phyloP scores from a whole-genome alignment of 2,888 invertebrate species.

The Helleia helle region DNA sequence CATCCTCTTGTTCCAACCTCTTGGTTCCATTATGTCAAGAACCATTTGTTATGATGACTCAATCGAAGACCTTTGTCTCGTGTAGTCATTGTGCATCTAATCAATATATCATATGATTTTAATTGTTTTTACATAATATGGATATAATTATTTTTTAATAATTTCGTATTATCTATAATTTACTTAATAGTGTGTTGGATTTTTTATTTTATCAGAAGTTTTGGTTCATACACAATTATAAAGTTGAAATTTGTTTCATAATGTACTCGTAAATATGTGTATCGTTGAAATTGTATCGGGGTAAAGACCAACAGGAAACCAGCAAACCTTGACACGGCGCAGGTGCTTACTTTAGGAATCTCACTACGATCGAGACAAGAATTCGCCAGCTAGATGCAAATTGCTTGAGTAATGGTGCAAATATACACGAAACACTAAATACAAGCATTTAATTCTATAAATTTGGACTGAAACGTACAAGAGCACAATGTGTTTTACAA shows the following conservation, averaged over 20 bases:
- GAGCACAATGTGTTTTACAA: constrained; percentile 3
- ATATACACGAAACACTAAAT: constrained; percentile 1
- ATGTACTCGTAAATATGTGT: no score
- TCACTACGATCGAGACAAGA: not conserved
- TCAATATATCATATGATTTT: constrained; percentile 9
- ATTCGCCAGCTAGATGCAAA: constrained; percentile 10
- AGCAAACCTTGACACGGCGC: constrained; percentile 18
- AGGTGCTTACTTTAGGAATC: constrained; percentile 12
- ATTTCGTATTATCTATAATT: no score
- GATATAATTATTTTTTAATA: no score
- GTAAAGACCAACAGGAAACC: constrained; percentile 14
- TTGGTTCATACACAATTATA: no score
- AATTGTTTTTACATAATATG: constrained; percentile 3
- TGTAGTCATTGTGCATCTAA: not conserved
- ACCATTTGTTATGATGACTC: constrained; percentile 21
- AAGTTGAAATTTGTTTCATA: no score
- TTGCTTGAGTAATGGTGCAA: not conserved
- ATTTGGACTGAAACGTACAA: not conserved
- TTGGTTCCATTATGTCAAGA: constrained; percentile 18
- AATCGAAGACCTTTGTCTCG: constrained; percentile 7
- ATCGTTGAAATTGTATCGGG: not conserved
- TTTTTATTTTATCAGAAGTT: no score
- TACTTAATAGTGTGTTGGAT: no score
- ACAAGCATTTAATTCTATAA: not conserved
- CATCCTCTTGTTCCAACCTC: constrained; percentile 21